These are phyloP conservation scores for Oxycera nigricornis DNA, from an alignment of 2,888 invertebrate genomes.

Conservation along the genomic window DNA sequence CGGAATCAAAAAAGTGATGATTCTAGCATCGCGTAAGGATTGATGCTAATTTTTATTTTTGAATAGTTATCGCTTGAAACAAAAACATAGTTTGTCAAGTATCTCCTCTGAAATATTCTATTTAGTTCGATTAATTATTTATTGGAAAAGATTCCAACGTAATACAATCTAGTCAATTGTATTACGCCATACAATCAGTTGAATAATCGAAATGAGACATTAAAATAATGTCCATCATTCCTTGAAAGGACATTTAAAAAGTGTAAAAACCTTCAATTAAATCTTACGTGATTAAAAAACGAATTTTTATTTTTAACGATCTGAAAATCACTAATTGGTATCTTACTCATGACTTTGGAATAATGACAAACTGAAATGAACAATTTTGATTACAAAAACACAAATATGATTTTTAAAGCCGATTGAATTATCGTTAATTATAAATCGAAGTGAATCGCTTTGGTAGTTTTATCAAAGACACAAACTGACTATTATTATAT, in stretches of 20 bases:
- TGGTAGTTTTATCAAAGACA: constrained; percentile 28
- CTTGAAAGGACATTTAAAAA: no score
- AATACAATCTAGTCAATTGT: constrained; percentile 17
- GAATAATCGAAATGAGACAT: no score
- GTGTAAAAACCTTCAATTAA: no score
- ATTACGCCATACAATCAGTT: neutral
- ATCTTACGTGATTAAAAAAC: no score
- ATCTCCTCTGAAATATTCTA: neutral
- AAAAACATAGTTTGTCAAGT: no score
- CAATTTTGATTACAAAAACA: constrained; percentile 14
- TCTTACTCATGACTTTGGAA: constrained; percentile 20
- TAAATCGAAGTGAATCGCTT: neutral
- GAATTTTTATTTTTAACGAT: no score
- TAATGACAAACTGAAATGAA: constrained; percentile 18
- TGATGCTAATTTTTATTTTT: no score
- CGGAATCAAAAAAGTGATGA: no score
- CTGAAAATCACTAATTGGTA: constrained; percentile 6
- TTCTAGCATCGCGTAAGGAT: no score
- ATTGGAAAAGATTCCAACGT: neutral
- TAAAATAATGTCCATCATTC: no score
- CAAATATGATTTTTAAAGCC: neutral
- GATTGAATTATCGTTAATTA: neutral
- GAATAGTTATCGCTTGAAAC: no score
- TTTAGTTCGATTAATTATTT: no score
- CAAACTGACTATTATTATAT: constrained; percentile 33